Evolutionary conservation across 2,797 vertebrate genomes (phyloP).

Genomic region (Diceros bicornis): DNA sequence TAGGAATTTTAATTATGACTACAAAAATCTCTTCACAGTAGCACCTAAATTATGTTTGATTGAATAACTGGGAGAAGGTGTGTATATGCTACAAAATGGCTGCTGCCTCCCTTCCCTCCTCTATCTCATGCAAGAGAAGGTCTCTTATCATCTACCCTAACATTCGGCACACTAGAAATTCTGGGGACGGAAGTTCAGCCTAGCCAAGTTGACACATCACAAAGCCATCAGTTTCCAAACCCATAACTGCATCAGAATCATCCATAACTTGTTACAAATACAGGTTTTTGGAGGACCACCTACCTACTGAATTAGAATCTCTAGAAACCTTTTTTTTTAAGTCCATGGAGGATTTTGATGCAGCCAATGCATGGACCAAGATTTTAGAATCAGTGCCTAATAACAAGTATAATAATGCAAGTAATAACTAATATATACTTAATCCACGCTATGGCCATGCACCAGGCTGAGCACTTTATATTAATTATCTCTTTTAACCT

Average conservation of each 20-base stretch:
- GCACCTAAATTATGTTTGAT: not conserved
- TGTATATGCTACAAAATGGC: not conserved
- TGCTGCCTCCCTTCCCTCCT: not conserved
- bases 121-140: not conserved
- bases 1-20: not conserved
- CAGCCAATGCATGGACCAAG: not conserved
- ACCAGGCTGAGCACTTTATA: not conserved
- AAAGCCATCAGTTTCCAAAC: constrained; percentile 45
- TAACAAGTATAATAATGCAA: not conserved
- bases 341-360: not conserved
- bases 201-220: not conserved
- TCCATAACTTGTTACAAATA: not conserved
- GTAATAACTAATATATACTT: not conserved
- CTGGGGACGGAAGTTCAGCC: not conserved
- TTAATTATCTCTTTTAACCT: not conserved
- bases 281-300: not conserved
- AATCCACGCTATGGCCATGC: not conserved
- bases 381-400: constrained; percentile 18
- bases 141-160: not conserved
- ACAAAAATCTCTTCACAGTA: not conserved
- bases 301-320: not conserved
- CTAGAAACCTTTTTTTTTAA: not conserved
- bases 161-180: not conserved
- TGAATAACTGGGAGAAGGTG: not conserved
- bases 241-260: not conserved